Conservation (phyloP, 2,797 vertebrate species). For the Takifugu ocellatus region DNA sequence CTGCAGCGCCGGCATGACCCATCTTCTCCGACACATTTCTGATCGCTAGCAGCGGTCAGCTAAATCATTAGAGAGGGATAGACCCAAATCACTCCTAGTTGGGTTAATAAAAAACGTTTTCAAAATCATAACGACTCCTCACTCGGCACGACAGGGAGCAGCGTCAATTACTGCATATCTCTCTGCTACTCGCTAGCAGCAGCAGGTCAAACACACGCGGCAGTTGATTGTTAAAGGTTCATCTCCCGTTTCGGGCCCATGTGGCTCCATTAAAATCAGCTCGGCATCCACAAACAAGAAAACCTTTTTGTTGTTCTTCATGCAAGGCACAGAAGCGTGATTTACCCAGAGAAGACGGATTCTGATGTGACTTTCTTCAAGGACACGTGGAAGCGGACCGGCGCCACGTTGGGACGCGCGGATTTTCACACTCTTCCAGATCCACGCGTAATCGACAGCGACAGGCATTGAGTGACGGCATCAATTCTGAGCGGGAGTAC, state of each 20-base stretch:
- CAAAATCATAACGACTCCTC: constrained; percentile 4
- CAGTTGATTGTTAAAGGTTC: constrained; percentile 27
- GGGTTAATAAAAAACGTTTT: constrained; percentile 37
- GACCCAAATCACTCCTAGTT: constrained; percentile 27
- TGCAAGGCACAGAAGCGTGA: constrained; percentile 9
- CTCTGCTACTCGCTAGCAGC: constrained; percentile 20
- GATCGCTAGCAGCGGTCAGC: constrained; percentile 22
- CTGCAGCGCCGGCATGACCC: constrained; percentile 45
- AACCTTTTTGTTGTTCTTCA: background rate
- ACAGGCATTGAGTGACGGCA: constrained; percentile 69
- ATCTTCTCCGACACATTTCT: constrained; percentile 45
- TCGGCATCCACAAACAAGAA: constrained; percentile 4
- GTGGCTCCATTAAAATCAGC: constrained; percentile 42
- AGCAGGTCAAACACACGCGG: constrained; percentile 36
- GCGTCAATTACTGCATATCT: background rate
- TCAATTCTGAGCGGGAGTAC: constrained; percentile 45
- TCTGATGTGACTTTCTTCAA: constrained; percentile 67
- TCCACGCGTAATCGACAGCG: constrained; percentile 60
- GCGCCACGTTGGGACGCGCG: constrained; percentile 56
- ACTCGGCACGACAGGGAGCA: no score
- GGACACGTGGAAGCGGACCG: constrained; percentile 34
- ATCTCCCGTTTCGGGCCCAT: constrained; percentile 22
- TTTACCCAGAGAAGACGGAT: constrained; percentile 27
- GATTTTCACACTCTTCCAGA: constrained; percentile 67
- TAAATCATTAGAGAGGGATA: constrained; percentile 29